phyloP scores from a whole-genome alignment of 2,113 vertebrate genomes.

The Anoura caudifer region DNA sequence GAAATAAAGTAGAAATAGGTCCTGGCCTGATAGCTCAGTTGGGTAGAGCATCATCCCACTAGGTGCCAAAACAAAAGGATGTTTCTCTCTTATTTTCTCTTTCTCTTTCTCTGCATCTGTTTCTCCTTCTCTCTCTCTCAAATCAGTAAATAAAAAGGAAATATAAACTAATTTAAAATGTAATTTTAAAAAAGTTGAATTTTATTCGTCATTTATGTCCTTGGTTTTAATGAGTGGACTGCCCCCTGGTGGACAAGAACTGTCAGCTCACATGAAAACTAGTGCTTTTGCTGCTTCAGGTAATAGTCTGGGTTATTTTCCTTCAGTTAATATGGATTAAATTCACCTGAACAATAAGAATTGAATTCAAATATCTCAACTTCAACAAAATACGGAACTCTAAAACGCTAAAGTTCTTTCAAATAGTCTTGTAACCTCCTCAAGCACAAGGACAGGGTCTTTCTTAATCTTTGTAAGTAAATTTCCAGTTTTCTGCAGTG shows the following conservation, averaged over 20 bases:
- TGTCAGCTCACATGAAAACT: background rate
- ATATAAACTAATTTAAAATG: constrained; percentile 15
- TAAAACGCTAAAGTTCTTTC: background rate
- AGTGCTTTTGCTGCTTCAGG: background rate
- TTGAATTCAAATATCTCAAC: background rate
- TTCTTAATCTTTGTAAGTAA: background rate
- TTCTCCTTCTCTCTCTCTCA: no score
- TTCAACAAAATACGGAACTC: background rate
- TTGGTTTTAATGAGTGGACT: constrained; percentile 58
- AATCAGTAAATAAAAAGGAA: background rate
- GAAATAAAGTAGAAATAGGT: background rate
- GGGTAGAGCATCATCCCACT: no score
- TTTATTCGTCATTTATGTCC: background rate
- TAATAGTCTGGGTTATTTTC: background rate
- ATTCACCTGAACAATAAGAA: background rate
- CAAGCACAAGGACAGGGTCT: background rate
- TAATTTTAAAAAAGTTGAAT: background rate
- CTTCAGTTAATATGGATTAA: background rate
- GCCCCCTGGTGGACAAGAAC: constrained; percentile 61
- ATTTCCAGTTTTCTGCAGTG: background rate
- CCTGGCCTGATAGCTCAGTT: no score
- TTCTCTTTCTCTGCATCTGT: no score
- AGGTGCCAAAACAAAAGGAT: no score
- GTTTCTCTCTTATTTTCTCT: no score
- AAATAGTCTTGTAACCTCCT: background rate